A percentile compares a stretch with the other conserved stretches of the same genome.
Conservation (phyloP, 2,797 vertebrate genomes). For the Cossypha dichroa region DNA sequence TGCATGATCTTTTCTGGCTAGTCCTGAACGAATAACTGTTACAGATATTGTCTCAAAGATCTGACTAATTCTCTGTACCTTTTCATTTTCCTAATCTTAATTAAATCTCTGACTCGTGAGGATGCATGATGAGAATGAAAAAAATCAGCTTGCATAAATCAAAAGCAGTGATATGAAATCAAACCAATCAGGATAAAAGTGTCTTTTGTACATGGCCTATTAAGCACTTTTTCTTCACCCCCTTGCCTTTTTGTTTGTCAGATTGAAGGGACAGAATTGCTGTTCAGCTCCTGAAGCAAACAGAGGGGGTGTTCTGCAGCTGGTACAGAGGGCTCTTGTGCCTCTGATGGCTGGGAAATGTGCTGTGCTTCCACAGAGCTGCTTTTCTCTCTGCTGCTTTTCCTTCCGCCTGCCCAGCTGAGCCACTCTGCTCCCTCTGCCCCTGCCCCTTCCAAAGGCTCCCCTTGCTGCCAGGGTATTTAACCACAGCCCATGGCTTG, state of each 20-base stretch:
- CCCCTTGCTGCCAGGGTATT: not conserved
- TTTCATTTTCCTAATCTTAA: constrained; percentile 72
- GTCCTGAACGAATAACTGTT: constrained; percentile 23
- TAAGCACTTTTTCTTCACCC: not conserved
- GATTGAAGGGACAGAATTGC: not conserved
- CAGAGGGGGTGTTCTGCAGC: not conserved
- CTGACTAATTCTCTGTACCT: constrained; percentile 16
- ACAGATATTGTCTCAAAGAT: constrained; percentile 22
- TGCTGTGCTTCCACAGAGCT: not conserved
- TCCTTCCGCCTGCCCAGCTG: accelerated
- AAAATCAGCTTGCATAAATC: constrained; percentile 12
- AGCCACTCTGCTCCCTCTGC: not conserved
- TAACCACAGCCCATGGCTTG: accelerated
- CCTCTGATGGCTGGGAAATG: not conserved
- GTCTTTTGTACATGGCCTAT: not conserved
- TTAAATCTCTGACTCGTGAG: constrained; percentile 67
- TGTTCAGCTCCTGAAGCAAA: not conserved
- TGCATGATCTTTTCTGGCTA: not conserved
- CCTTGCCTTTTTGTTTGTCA: not conserved
- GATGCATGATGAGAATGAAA: not conserved
- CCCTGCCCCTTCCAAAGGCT: accelerated
- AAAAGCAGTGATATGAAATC: constrained; percentile 47
- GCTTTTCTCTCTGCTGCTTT: not conserved
- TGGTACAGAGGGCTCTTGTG: constrained; percentile 3
- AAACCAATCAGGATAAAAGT: not conserved